These are phyloP conservation scores for Lissonota sp. DNA, from an alignment of 2,888 invertebrate species.

Conservation along the genomic window DNA sequence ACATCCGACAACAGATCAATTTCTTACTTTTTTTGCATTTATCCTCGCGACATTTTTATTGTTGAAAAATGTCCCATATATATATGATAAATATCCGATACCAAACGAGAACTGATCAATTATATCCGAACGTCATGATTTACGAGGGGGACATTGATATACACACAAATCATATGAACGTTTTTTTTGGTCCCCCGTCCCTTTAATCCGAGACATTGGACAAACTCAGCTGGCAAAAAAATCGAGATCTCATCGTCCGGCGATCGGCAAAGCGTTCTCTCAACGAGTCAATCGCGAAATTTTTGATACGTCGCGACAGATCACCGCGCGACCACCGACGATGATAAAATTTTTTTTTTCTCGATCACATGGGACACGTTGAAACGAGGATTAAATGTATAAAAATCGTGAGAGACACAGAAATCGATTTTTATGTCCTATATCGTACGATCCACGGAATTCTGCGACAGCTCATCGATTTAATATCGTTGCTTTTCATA, in stretches of 20 bases:
- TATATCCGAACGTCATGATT: constrained; percentile 44
- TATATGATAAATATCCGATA: constrained; percentile 49
- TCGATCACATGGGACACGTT: neutral
- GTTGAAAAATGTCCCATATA: neutral
- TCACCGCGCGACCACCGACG: neutral
- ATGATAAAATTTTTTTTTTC: constrained; percentile 3
- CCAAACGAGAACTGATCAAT: constrained; percentile 55
- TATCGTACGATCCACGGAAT: too few relatives aligned
- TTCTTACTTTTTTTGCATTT: too few relatives aligned
- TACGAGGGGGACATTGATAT: constrained; percentile 52
- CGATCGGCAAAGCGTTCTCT: neutral
- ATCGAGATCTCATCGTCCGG: neutral
- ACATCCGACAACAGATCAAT: too few relatives aligned
- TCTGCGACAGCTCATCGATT: too few relatives aligned
- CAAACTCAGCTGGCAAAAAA: constrained; percentile 16
- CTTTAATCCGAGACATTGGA: constrained; percentile 41
- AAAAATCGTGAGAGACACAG: too few relatives aligned
- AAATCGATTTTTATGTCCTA: too few relatives aligned
- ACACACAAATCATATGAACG: neutral
- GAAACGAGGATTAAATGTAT: neutral
- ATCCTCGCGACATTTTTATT: too few relatives aligned
- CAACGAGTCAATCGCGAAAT: constrained; percentile 36
- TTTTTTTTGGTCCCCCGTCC: constrained; percentile 15
- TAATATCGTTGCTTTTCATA: too few relatives aligned
- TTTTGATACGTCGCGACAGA: constrained; percentile 7